A percentile compares a stretch with the other conserved stretches of the same genome.
Conservation (phyloP, 2,113 vertebrate genomes). For the Thomomys bottae region DNA sequence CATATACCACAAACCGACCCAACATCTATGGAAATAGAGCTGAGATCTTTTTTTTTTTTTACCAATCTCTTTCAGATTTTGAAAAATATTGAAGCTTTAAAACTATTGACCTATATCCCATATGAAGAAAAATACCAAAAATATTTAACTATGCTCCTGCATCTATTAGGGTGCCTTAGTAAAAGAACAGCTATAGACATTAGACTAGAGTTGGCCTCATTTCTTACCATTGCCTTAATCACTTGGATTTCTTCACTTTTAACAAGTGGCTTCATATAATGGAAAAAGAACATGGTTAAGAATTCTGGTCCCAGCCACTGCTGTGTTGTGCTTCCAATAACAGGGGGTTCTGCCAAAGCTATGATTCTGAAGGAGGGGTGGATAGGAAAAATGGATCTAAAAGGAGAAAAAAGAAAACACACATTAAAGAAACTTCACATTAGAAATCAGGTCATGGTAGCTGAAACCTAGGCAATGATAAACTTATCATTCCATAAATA, state of each 20-base stretch:
- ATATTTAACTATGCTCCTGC: background rate
- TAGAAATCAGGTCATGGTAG: conserved; percentile 19
- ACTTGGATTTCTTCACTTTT: conserved; percentile 91
- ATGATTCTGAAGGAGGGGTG: conserved; percentile 96
- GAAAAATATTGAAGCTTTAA: conserved; percentile 8
- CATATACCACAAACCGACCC: background rate
- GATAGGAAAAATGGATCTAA: conserved; percentile 92
- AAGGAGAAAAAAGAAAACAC: conserved; percentile 23
- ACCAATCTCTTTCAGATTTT: background rate
- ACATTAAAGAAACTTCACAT: background rate
- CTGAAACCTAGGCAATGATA: background rate
- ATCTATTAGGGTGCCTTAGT: background rate
- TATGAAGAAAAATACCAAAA: conserved; percentile 37
- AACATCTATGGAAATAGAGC: background rate
- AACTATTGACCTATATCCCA: background rate
- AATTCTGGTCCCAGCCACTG: conserved; percentile 97
- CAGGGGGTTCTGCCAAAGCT: conserved; percentile 95
- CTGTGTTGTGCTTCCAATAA: conserved; percentile 89
- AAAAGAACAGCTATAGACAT: background rate
- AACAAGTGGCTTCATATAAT: conserved; percentile 89
- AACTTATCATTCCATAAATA: background rate
- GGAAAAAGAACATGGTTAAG: conserved; percentile 96
- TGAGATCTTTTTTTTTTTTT: background rate
- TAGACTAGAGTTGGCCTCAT: background rate
- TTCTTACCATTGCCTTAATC: conserved; percentile 92